Evolutionary conservation across 2,113 vertebrate genomes (phyloP), one percentile per base, ranked within the genome.

Genomic region (Nerophis lumbriciformis): DNA sequence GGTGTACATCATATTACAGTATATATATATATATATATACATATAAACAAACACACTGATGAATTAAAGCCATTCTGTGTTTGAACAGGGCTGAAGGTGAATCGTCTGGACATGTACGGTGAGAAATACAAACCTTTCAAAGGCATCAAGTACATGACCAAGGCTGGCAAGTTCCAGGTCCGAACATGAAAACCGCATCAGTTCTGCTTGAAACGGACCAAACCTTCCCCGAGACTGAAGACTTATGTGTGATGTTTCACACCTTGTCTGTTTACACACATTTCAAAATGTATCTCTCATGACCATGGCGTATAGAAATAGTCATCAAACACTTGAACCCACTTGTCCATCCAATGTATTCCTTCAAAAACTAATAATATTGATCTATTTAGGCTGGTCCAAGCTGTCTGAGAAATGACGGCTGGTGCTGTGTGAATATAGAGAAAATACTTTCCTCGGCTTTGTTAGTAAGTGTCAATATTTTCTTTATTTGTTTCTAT

Each of bases 41-140:
- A n/a, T n/a, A n/a, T n/a, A n/a, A n/a, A n/a, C n/a, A n/a, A n/a
- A 28, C 1, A 28, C 28, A 28, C 28, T 28, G 28, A 28, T 28
- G 5, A 21, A 47, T 45, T 21, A 19, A 48, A 58, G 50, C 1
- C 7, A 45, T 42, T 70, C 9, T 72, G 5, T 76, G 65, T 48
- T 69, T 47, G 74, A n/a, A 36, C 82, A 99, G 97, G 96, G 65
- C 91, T 99, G 85, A 99, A 99, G 87, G 97, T 99, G 83, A 99
- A 98, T 73, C 93, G 97, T 45, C 85, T 99, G 88, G 97, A 99
- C 87, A 98, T 99, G 95, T 99, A 99, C 5, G 97, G 97, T 11
- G 97, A 99, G 83, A 99, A 99, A 80, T 98, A 99, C 81, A 99
- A 99, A 85, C 97, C 96, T 19, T 99, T 99, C 84, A 99, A 99